Percentiles rank a stretch among this genome's conserved stretches.
Evolutionary conservation across 1,140 invertebrate species (phyloP).

Genomic region (Heterodera carotae): DNA sequence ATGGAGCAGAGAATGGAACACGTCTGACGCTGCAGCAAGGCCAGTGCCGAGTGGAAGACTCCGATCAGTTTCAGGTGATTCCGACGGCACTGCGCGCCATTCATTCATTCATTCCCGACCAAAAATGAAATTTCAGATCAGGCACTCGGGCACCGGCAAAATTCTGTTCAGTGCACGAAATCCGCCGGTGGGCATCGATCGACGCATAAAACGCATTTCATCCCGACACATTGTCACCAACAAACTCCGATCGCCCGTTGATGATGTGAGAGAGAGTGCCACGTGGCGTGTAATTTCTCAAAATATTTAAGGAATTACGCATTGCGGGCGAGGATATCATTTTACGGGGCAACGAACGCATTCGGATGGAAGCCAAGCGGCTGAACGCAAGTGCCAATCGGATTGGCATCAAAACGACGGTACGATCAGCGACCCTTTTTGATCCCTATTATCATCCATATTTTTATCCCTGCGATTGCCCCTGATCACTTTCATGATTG

Average conservation of each 20-base stretch:
- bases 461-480: neutral
- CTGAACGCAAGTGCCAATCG: conserved; percentile 53
- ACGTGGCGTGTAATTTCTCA: neutral
- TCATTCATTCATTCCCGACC: neutral
- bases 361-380: conserved; percentile 43
- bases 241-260: conserved; percentile 40
- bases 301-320: conserved; percentile 34
- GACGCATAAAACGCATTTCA: conserved; percentile 49
- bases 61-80: conserved; percentile 50
- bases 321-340: conserved; percentile 50
- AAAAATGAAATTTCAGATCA: conserved; percentile 26
- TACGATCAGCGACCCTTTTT: conserved; percentile 25
- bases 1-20: conserved; percentile 42
- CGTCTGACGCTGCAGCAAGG: conserved; percentile 52
- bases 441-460: neutral
- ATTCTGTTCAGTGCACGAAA: conserved; percentile 50
- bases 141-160: conserved; percentile 45
- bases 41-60: conserved; percentile 45
- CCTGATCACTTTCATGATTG: conserved; percentile 11
- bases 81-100: too few relatives aligned
- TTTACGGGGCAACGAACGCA: conserved; percentile 54
- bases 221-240: conserved; percentile 54
- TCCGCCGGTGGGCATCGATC: conserved; percentile 49
- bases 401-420: conserved; percentile 50
- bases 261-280: conserved; percentile 2